Percentiles rank a stretch among this genome's conserved stretches.
Conservation (phyloP, 1,140 invertebrate genomes). For the Lucilia cuprina region DNA sequence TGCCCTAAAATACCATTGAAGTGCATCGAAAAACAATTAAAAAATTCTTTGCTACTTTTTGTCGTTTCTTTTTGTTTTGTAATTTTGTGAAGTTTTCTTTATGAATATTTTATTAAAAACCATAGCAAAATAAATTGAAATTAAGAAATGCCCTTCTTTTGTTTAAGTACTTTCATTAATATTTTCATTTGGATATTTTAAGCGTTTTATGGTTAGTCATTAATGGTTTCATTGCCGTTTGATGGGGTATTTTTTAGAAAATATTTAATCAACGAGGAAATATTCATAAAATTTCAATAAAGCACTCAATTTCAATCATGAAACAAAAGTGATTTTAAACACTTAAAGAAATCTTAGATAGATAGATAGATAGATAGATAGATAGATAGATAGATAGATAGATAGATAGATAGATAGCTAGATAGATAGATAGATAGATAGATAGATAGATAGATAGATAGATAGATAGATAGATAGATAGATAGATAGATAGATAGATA, state of each 20-base stretch:
- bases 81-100: background rate
- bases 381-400: no score
- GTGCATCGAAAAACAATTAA: constrained; percentile 6
- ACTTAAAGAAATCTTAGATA: no score
- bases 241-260: background rate
- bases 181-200: background rate
- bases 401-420: no score
- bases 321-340: no score
- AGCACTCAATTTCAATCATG: background rate
- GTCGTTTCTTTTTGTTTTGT: no score
- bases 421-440: no score
- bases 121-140: no score
- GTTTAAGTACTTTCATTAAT: background rate
- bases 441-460: no score
- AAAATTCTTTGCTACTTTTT: background rate
- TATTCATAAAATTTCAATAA: constrained; percentile 13
- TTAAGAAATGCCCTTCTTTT: background rate
- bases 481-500: no score
- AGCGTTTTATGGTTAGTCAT: background rate
- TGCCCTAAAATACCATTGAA: background rate
- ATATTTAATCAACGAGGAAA: no score
- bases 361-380: no score
- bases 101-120: background rate
- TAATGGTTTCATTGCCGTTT: background rate
- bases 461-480: no score